Percentiles rank a stretch among this genome's conserved stretches.
Evolutionary conservation across 2,113 vertebrate species (phyloP).

Genomic region (Columba janthina): DNA sequence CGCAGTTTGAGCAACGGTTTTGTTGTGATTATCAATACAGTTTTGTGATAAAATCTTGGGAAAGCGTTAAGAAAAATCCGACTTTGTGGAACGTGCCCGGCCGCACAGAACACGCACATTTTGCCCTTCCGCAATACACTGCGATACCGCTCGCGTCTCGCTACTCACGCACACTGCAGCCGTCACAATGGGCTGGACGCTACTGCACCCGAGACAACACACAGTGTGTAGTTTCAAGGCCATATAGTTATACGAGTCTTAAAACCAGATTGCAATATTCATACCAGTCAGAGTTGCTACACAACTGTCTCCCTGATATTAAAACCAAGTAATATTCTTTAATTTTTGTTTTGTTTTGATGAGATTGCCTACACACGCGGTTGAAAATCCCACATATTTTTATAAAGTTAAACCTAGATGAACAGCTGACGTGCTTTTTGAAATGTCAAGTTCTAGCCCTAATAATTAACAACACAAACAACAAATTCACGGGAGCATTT

Average conservation of each 20-base stretch:
- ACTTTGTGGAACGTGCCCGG: not conserved
- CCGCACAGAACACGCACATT: not conserved
- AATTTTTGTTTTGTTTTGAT: not conserved
- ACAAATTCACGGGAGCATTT: conserved; percentile 43
- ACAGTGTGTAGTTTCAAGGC: not conserved
- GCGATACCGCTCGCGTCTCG: not conserved
- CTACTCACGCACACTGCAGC: not conserved
- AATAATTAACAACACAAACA: conserved; percentile 32
- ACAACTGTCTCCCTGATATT: not conserved
- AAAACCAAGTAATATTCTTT: conserved; percentile 7
- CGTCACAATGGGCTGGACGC: not conserved
- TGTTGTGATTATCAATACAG: not conserved
- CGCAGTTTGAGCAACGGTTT: not conserved
- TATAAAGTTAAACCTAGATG: not conserved
- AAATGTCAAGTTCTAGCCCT: conserved; percentile 6
- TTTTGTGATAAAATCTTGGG: not conserved
- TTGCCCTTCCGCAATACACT: not conserved
- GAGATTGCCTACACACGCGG: not conserved
- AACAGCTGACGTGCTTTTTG: not conserved
- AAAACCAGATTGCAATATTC: not conserved
- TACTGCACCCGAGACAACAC: not conserved
- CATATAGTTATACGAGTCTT: not conserved
- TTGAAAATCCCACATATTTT: not conserved
- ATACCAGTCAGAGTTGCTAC: conserved; percentile 15
- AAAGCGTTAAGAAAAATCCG: not conserved